phyloP scores from a whole-genome alignment of 2,888 invertebrate species.

The Pseudococcus longispinus region DNA sequence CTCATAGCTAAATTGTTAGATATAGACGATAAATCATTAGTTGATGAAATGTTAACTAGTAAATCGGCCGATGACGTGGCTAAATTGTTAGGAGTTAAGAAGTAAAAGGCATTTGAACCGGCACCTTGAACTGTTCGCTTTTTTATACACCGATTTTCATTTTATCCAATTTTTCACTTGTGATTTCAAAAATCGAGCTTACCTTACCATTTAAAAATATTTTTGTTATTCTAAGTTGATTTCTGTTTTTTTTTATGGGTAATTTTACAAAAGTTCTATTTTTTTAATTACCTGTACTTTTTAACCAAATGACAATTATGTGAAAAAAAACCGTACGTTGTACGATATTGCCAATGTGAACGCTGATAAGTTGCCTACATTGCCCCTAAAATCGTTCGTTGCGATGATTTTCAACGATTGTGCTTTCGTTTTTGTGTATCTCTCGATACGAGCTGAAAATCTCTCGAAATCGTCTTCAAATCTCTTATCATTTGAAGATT shows the following conservation, averaged over 20 bases:
- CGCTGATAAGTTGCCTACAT: neutral
- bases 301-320: no score
- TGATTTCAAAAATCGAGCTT: neutral
- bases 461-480: constrained; percentile 6
- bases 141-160: neutral
- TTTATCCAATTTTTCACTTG: neutral
- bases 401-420: neutral
- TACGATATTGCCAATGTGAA: neutral
- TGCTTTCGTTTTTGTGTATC: neutral
- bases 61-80: constrained; percentile 82
- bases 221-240: neutral
- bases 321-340: neutral
- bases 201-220: neutral
- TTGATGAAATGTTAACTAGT: constrained; percentile 83
- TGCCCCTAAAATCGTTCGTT: neutral
- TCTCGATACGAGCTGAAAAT: neutral
- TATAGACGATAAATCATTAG: constrained; percentile 82
- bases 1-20: constrained; percentile 89
- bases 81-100: constrained; percentile 83
- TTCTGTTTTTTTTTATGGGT: neutral
- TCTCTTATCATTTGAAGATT: neutral
- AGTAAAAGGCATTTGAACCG: constrained; percentile 61
- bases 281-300: neutral
- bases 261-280: neutral
- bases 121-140: neutral